A percentile compares a stretch with the other conserved stretches of the same genome.
Conservation (phyloP, 2,113 vertebrate species). For the Nestor notabilis region DNA sequence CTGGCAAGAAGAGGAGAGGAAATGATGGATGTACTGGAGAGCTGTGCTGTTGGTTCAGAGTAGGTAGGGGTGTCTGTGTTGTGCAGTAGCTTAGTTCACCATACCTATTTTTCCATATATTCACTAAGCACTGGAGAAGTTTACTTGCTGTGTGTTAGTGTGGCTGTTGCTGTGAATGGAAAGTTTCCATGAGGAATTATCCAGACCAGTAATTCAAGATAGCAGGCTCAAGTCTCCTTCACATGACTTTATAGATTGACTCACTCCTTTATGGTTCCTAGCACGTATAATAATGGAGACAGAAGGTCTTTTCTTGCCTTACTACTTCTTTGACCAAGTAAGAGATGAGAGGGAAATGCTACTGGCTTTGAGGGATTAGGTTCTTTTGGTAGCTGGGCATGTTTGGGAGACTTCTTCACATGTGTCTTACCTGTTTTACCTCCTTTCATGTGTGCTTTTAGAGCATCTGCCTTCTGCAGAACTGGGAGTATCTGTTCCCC, state of each 20-base stretch:
- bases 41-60: conserved; percentile 30
- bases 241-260: background rate
- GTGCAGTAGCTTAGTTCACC: background rate
- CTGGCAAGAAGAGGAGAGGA: background rate
- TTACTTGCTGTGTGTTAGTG: background rate
- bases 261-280: background rate
- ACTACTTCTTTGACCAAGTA: background rate
- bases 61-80: background rate
- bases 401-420: background rate
- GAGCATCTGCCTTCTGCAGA: background rate
- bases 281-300: background rate
- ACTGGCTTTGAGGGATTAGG: background rate
- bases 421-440: background rate
- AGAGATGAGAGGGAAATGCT: background rate
- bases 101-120: background rate
- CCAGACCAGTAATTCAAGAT: background rate
- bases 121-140: background rate
- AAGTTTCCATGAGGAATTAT: background rate
- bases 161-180: background rate
- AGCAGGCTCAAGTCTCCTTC: background rate
- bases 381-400: background rate
- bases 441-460: background rate
- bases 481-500: background rate
- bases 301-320: background rate
- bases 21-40: conserved; percentile 55